Percentiles rank a stretch among this genome's conserved stretches.
Evolutionary conservation across 1,140 invertebrate species (phyloP).

Genomic region (Papilio machaon): DNA sequence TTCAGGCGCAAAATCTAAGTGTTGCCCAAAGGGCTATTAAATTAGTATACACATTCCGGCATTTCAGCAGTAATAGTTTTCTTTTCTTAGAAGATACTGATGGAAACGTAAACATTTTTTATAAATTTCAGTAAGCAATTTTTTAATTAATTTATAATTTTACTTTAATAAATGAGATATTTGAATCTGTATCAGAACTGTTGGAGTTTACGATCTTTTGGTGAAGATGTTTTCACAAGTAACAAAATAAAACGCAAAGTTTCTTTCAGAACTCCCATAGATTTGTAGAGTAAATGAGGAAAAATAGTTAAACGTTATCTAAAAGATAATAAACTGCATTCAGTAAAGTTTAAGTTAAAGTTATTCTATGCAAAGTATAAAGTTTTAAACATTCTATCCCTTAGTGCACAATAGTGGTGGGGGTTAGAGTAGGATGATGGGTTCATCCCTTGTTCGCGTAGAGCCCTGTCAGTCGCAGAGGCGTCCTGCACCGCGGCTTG

Average conservation of each 20-base stretch:
- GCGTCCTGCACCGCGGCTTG: neutral
- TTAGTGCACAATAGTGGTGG: neutral
- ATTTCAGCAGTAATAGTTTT: too few relatives aligned
- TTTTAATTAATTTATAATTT: neutral
- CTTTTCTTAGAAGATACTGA: too few relatives aligned
- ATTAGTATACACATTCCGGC: too few relatives aligned
- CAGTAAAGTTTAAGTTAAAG: too few relatives aligned
- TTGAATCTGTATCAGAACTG: neutral
- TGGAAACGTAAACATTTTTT: neutral
- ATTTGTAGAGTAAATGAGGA: neutral
- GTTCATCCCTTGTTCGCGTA: neutral
- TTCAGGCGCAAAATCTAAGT: too few relatives aligned
- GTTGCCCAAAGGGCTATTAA: too few relatives aligned
- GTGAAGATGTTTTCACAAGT: neutral
- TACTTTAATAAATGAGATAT: neutral
- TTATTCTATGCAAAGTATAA: too few relatives aligned
- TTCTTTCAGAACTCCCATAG: neutral
- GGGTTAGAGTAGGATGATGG: neutral
- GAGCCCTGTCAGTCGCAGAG: constrained; percentile 20
- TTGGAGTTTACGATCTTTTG: too few relatives aligned
- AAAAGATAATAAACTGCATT: too few relatives aligned
- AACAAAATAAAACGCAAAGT: neutral
- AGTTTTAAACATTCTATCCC: neutral
- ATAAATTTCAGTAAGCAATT: neutral
- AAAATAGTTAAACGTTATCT: too few relatives aligned